phyloP scores from a whole-genome alignment of 2,888 invertebrate species.

The Rhagonycha fulva region DNA sequence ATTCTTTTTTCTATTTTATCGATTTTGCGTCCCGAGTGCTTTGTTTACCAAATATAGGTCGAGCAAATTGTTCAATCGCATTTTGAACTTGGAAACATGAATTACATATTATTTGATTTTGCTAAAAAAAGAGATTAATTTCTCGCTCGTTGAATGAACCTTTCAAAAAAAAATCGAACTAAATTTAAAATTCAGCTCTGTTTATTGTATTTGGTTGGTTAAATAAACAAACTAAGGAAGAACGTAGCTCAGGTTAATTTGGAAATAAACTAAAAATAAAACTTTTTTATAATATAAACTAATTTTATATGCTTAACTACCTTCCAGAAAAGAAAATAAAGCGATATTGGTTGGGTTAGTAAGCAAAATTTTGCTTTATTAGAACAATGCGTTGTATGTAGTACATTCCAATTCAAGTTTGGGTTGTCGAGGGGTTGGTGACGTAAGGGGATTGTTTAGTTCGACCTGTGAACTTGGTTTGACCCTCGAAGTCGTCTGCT shows the following conservation, averaged over 20 bases:
- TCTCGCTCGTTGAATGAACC: neutral
- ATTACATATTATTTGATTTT: neutral
- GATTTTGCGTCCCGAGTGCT: neutral
- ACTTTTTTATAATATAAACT: constrained; percentile 9
- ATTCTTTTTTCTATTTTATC: neutral
- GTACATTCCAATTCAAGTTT: constrained; percentile 23
- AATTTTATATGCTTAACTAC: neutral
- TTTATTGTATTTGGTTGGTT: constrained; percentile 7
- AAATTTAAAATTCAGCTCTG: constrained; percentile 5
- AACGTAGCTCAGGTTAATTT: constrained; percentile 16
- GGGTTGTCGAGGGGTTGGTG: constrained; percentile 23
- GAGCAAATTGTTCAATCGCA: neutral
- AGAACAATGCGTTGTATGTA: constrained; percentile 22
- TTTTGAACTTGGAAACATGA: neutral
- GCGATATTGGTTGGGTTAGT: neutral
- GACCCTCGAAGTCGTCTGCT: constrained; percentile 21
- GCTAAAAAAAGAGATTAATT: neutral
- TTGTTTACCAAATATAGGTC: neutral
- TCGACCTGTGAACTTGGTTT: constrained; percentile 27
- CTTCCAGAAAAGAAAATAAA: constrained; percentile 6
- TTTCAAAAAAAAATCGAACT: neutral
- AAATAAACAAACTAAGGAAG: constrained; percentile 15
- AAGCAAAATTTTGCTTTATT: constrained; percentile 1
- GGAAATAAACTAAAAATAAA: constrained; percentile 14
- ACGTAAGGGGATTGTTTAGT: constrained; percentile 12